A percentile compares a stretch with the other conserved stretches of the same genome.
Evolutionary conservation across 2,113 vertebrate species (phyloP).

Genomic region (Ceratotherium simum): DNA sequence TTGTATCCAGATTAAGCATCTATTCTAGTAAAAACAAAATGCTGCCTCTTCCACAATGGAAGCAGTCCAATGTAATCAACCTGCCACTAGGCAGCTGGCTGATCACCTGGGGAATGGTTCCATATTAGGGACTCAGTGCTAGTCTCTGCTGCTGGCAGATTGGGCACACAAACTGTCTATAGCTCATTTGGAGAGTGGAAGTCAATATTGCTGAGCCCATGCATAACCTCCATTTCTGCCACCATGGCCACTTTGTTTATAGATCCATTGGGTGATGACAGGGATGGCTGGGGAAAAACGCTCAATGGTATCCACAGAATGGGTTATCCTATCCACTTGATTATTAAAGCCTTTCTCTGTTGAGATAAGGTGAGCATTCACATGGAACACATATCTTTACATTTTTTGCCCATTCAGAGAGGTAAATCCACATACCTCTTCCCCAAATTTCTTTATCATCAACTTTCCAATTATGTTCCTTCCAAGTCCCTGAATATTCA

Average conservation of each 20-base stretch:
- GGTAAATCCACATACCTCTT: neutral
- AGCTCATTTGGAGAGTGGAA: neutral
- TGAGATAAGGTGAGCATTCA: neutral
- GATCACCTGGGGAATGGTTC: no score
- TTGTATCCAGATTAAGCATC: no score
- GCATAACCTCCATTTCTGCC: neutral
- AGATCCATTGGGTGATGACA: neutral
- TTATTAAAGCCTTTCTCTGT: neutral
- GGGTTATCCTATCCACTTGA: neutral
- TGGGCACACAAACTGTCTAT: neutral
- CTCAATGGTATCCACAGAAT: neutral
- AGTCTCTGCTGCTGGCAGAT: no score
- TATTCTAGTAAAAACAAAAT: no score
- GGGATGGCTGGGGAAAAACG: neutral
- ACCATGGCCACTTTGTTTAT: neutral
- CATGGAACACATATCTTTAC: neutral
- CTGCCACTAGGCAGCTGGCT: no score
- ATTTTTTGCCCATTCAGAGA: neutral
- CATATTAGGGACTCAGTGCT: neutral
- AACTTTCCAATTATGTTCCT: neutral
- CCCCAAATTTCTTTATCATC: neutral
- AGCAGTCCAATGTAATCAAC: no score
- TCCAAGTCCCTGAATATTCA: no score
- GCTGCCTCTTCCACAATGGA: no score
- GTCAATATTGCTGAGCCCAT: neutral